Percentiles rank a stretch among this genome's conserved stretches.
Evolutionary conservation across 2,888 invertebrate species (phyloP).

Genomic region (Drosophila niveifrons): DNA sequence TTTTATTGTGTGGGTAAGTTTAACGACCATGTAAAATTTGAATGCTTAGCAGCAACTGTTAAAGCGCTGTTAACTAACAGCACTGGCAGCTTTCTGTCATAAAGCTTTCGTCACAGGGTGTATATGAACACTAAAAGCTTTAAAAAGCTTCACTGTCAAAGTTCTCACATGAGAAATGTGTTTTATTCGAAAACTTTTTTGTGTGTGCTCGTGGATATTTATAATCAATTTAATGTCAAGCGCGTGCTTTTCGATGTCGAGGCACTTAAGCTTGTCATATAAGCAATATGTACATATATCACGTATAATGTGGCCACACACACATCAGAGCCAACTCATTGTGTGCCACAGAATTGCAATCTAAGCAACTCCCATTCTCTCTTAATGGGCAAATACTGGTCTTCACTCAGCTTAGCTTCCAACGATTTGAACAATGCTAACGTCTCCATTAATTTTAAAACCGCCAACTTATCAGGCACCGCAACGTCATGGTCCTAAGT

Average conservation of each 20-base stretch:
- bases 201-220: constrained; percentile 1
- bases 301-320: constrained; percentile 37
- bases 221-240: constrained; percentile 38
- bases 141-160: constrained; percentile 12
- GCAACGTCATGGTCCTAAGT: constrained; percentile 71
- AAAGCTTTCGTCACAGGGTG: constrained; percentile 46
- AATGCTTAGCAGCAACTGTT: constrained; percentile 49
- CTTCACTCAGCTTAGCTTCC: constrained; percentile 26
- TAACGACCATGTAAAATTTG: constrained; percentile 26
- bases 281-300: constrained; percentile 24
- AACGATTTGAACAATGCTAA: constrained; percentile 51
- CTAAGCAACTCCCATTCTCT: constrained; percentile 40
- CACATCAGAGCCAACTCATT: constrained; percentile 42
- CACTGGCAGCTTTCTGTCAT: constrained; percentile 19
- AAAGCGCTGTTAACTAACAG: constrained; percentile 46
- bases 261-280: constrained; percentile 17
- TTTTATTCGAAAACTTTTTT: constrained; percentile 10
- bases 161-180: constrained; percentile 6
- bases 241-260: neutral
- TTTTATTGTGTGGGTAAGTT: constrained; percentile 38
- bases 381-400: constrained; percentile 42
- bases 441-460: constrained; percentile 75
- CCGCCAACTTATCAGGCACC: constrained; percentile 65
- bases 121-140: constrained; percentile 2
- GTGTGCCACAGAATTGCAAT: constrained; percentile 46